phyloP scores from a whole-genome alignment of 1,140 invertebrate species.

The Contarinia nasturtii region DNA sequence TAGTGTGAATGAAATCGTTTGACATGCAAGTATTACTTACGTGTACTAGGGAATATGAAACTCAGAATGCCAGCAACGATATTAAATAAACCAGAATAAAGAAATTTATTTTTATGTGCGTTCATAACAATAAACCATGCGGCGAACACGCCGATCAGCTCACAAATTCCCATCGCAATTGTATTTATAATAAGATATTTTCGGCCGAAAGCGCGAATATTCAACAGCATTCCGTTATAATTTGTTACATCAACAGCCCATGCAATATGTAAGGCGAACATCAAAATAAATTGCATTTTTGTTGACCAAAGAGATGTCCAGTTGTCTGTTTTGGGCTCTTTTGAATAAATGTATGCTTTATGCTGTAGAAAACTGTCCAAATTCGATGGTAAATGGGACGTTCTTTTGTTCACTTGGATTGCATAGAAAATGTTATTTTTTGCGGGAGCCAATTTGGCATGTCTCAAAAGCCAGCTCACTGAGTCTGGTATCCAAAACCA shows the following conservation, averaged over 20 bases:
- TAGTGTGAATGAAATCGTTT: background rate
- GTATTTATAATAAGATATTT: slow-evolving; percentile 21
- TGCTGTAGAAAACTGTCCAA: slow-evolving; percentile 15
- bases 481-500: slow-evolving; percentile 26
- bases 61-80: slow-evolving; percentile 22
- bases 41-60: slow-evolving; percentile 14
- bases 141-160: slow-evolving; percentile 20
- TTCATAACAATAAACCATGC: slow-evolving; percentile 17
- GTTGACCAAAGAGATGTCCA: slow-evolving; percentile 19
- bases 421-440: slow-evolving; percentile 19
- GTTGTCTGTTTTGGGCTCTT: slow-evolving; percentile 9
- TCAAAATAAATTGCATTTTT: slow-evolving; percentile 13
- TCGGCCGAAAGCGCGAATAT: slow-evolving; percentile 23
- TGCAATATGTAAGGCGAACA: slow-evolving; percentile 18
- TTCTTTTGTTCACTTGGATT: slow-evolving; percentile 20
- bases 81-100: slow-evolving; percentile 20
- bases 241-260: slow-evolving; percentile 23
- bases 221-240: slow-evolving; percentile 25
- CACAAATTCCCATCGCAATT: slow-evolving; percentile 17
- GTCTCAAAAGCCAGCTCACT: slow-evolving; percentile 22
- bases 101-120: slow-evolving; percentile 18
- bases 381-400: slow-evolving; percentile 13
- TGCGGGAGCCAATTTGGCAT: slow-evolving; percentile 13
- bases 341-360: background rate
- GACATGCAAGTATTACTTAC: slow-evolving; percentile 8